A percentile compares a stretch with the other conserved stretches of the same genome.
Conservation (phyloP, 2,797 vertebrate genomes). For the Liasis olivaceus region DNA sequence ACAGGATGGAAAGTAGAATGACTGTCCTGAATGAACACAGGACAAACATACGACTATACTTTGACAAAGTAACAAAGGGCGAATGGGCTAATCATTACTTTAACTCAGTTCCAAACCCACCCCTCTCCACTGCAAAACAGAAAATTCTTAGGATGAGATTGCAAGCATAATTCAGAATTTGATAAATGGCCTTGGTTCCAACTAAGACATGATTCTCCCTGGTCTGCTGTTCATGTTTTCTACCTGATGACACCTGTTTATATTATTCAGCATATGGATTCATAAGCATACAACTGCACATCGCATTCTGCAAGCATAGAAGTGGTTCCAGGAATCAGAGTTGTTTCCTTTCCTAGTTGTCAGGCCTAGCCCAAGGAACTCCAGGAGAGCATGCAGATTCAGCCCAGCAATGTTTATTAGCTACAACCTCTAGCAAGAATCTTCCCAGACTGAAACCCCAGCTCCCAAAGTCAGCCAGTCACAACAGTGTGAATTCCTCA, state of each 20-base stretch:
- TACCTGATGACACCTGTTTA: neutral
- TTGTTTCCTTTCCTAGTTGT: neutral
- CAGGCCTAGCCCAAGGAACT: too few species aligned
- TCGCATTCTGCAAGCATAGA: neutral
- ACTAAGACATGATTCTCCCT: neutral
- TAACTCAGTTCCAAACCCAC: neutral
- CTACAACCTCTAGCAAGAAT: too few species aligned
- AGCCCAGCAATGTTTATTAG: too few species aligned
- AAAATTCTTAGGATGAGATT: neutral
- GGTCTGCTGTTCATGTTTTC: neutral
- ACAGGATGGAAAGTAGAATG: neutral
- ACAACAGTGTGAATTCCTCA: too few species aligned
- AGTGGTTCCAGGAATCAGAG: too few species aligned
- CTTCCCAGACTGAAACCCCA: too few species aligned
- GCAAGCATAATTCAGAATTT: neutral
- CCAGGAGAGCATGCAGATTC: too few species aligned
- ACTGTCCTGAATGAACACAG: neutral
- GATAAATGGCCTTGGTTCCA: neutral
- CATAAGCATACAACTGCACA: neutral
- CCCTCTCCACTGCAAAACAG: neutral
- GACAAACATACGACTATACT: neutral
- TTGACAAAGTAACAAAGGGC: neutral
- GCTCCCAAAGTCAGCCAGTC: too few species aligned
- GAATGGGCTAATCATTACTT: neutral
- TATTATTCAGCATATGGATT: neutral